Percentiles rank a stretch among this genome's conserved stretches.
phyloP scores from a whole-genome alignment of 2,113 vertebrate species.

The Morone saxatilis region DNA sequence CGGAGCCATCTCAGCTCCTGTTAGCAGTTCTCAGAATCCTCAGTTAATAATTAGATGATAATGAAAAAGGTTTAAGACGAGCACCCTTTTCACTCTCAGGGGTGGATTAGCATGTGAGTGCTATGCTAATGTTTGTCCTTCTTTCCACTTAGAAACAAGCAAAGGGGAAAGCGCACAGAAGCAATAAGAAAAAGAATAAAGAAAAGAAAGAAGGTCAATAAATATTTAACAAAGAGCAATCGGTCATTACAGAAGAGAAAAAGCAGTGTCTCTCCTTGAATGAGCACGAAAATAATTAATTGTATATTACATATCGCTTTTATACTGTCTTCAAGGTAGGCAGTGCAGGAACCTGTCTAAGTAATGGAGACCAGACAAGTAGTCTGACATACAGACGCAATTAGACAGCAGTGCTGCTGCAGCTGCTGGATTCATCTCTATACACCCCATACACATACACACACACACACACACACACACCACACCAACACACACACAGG shows the following conservation, averaged over 20 bases:
- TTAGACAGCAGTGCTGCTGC: slow-evolving; percentile 69
- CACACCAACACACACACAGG: slow-evolving; percentile 23
- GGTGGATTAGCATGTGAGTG: slow-evolving; percentile 81
- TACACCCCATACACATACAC: slow-evolving; percentile 24
- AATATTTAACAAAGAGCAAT: slow-evolving; percentile 64
- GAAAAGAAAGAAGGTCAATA: slow-evolving; percentile 43
- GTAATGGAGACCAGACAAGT: slow-evolving; percentile 73
- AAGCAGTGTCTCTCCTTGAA: slow-evolving; percentile 34
- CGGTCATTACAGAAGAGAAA: slow-evolving; percentile 33
- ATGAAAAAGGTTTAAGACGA: slow-evolving; percentile 79
- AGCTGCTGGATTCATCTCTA: slow-evolving; percentile 74
- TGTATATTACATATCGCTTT: slow-evolving; percentile 56
- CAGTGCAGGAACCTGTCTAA: slow-evolving; percentile 62
- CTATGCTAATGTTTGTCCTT: slow-evolving; percentile 76
- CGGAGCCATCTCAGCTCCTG: slow-evolving; percentile 49
- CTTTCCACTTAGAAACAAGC: slow-evolving; percentile 55
- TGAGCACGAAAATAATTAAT: slow-evolving; percentile 60
- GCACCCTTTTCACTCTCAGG: slow-evolving; percentile 72
- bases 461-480: slow-evolving; percentile 27
- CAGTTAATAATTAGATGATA: slow-evolving; percentile 84
- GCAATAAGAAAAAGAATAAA: slow-evolving; percentile 20
- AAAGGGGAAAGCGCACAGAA: slow-evolving; percentile 40
- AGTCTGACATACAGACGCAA: slow-evolving; percentile 62
- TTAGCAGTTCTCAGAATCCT: slow-evolving; percentile 74
- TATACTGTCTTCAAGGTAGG: slow-evolving; percentile 40